Base-by-base conservation (phyloP, 2,113 vertebrate genomes). In the Rhea americana region DNA sequence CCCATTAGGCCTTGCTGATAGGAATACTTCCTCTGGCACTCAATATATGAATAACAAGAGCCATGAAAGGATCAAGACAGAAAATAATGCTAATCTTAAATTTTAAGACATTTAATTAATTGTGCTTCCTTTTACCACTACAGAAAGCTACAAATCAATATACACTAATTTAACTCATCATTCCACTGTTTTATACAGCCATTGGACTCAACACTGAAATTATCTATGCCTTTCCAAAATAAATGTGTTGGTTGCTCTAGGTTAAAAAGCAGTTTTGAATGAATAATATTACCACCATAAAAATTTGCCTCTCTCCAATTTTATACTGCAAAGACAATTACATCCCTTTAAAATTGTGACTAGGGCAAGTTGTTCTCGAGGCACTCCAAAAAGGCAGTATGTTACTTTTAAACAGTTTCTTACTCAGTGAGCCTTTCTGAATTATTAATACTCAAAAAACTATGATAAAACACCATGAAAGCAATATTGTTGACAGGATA, bases 131-230 rank as follows among this genome's bases (percentile, higher is more conserved):
- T 88, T 73, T 82, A 86, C 66, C 84, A 86, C 78, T 50, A 78
- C 45, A 88, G 93, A 93, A 91, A 93, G 32, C 73, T 91, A 90
- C 90, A 94, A 95, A 90, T 79, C 77, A 90, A 65, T 65, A 68
- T 24, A 81, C 35, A 11, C 0, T 4, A 78, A 72, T 65, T 86
- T 65, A 79, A 93, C 55, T 91, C 65, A 48, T 85, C 72, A 65
- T 92, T 82, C 56, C 61, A 90, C 93, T 93, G 82, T 82, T 95
- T 94, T 72, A 88, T 41, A 68, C 24, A 85, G 74, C 71, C 83
- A 90, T 83, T 93, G 73, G 94, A 86, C 45, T 90, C 91, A 90
- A 82, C 9, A 0, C 58, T 88, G 65, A 91, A 30, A 82, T 84
- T 75, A 90, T 84, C 83, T 79, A 66, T 45, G 77, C 19, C 37